Evolutionary conservation across 2,888 invertebrate species (phyloP).

Genomic region (Pandemis heparana): DNA sequence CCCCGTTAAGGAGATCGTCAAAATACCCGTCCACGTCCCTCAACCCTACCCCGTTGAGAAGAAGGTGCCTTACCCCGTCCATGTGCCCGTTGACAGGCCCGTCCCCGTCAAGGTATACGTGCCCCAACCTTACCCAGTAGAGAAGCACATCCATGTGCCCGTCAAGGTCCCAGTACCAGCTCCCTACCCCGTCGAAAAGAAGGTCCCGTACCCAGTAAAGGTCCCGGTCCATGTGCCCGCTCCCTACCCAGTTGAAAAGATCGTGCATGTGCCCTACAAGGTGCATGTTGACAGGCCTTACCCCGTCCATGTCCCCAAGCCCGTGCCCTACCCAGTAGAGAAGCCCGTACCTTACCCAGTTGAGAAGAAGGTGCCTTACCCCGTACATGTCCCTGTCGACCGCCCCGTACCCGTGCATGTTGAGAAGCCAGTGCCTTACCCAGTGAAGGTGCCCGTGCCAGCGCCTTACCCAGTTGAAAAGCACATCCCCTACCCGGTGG

Average conservation of each 20-base stretch:
- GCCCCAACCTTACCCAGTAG: conserved; percentile 86
- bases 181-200: conserved; percentile 89
- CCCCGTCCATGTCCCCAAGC: conserved; percentile 87
- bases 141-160: conserved; percentile 87
- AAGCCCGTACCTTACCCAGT: conserved; percentile 88
- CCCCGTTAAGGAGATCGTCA: conserved; percentile 87
- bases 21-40: conserved; percentile 87
- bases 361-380: conserved; percentile 83
- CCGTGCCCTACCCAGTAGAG: conserved; percentile 85
- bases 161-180: conserved; percentile 89
- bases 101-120: conserved; percentile 83
- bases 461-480: conserved; percentile 88
- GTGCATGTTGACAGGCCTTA: conserved; percentile 88
- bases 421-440: conserved; percentile 84
- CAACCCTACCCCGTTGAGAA: conserved; percentile 90
- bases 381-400: conserved; percentile 88
- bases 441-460: conserved; percentile 88
- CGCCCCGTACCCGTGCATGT: conserved; percentile 88
- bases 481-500: conserved; percentile 88
- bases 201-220: conserved; percentile 88
- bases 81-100: conserved; percentile 82
- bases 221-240: conserved; percentile 87
- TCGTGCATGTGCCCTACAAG: conserved; percentile 86
- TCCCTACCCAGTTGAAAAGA: conserved; percentile 87
- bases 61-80: conserved; percentile 84